A percentile compares a stretch with the other conserved stretches of the same genome.
These are phyloP conservation scores for Cheirogaleus major DNA, from an alignment of 2,797 vertebrate genomes.

Conservation along the genomic window DNA sequence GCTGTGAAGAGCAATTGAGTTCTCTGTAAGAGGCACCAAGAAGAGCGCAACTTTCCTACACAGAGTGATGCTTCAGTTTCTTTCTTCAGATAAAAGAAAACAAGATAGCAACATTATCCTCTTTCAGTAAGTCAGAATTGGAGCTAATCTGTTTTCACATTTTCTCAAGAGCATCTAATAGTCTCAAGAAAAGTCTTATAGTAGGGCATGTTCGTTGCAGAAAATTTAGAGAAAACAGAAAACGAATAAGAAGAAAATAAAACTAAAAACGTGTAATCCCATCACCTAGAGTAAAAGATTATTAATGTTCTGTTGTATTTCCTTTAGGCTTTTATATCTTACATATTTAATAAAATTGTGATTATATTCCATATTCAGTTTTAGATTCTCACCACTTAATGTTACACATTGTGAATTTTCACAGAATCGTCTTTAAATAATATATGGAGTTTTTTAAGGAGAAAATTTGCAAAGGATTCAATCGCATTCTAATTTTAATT, in stretches of 20 bases:
- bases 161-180: not conserved
- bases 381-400: not conserved
- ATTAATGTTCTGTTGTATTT: not conserved
- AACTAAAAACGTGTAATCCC: not conserved
- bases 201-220: not conserved
- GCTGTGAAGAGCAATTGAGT: not conserved
- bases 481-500: conserved; percentile 31
- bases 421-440: not conserved
- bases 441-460: not conserved
- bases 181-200: not conserved
- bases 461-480: not conserved
- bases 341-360: not conserved
- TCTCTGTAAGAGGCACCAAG: not conserved
- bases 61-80: not conserved
- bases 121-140: not conserved
- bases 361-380: not conserved
- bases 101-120: not conserved
- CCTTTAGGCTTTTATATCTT: not conserved
- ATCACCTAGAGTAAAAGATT: not conserved
- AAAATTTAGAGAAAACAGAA: not conserved
- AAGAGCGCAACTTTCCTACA: not conserved
- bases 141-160: not conserved
- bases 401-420: not conserved
- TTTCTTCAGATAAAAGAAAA: not conserved
- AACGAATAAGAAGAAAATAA: not conserved